These are phyloP conservation scores for Drosophila emarginata DNA, from an alignment of 2,888 invertebrate species.

Conservation along the genomic window DNA sequence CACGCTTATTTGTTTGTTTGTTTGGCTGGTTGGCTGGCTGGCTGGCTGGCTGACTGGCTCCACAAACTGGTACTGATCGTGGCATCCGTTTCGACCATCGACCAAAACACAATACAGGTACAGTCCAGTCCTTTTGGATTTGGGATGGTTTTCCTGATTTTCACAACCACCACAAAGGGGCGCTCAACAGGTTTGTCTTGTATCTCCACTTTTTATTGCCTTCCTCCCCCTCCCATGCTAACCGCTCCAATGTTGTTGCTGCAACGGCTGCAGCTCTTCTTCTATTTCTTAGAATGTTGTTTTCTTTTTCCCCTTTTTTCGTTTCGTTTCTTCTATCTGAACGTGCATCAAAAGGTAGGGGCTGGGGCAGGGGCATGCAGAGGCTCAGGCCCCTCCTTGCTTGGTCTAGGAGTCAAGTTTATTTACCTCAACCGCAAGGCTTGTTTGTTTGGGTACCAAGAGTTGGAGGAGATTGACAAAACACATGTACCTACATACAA, in stretches of 20 bases:
- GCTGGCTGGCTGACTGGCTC: slow-evolving; percentile 73
- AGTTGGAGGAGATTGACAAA: slow-evolving; percentile 27
- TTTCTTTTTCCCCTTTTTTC: slow-evolving; percentile 41
- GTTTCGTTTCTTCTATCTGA: slow-evolving; percentile 41
- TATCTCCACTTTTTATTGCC: slow-evolving; percentile 55
- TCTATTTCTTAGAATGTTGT: slow-evolving; percentile 69
- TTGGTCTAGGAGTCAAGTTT: slow-evolving; percentile 54
- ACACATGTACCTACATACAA: slow-evolving; percentile 16
- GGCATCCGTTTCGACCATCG: slow-evolving; percentile 49
- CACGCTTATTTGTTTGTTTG: slow-evolving; percentile 74
- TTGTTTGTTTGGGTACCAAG: slow-evolving; percentile 17
- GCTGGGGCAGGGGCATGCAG: slow-evolving; percentile 29
- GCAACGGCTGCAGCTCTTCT: neutral
- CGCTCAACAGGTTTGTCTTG: slow-evolving; percentile 73
- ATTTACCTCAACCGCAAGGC: slow-evolving; percentile 51
- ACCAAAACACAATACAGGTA: slow-evolving; percentile 34
- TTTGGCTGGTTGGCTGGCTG: too few relatives aligned
- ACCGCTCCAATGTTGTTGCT: neutral
- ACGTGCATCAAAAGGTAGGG: slow-evolving; percentile 42
- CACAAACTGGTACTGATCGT: slow-evolving; percentile 70
- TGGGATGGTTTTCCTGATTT: slow-evolving; percentile 67
- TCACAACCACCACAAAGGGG: slow-evolving; percentile 44
- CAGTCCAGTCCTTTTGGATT: slow-evolving; percentile 46
- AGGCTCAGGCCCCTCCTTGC: slow-evolving; percentile 25
- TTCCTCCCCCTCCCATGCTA: slow-evolving; percentile 29